A percentile compares a stretch with the other conserved stretches of the same genome.
These are phyloP conservation scores for Eupithecia inturbata DNA, from an alignment of 2,888 invertebrate species.

Conservation along the genomic window DNA sequence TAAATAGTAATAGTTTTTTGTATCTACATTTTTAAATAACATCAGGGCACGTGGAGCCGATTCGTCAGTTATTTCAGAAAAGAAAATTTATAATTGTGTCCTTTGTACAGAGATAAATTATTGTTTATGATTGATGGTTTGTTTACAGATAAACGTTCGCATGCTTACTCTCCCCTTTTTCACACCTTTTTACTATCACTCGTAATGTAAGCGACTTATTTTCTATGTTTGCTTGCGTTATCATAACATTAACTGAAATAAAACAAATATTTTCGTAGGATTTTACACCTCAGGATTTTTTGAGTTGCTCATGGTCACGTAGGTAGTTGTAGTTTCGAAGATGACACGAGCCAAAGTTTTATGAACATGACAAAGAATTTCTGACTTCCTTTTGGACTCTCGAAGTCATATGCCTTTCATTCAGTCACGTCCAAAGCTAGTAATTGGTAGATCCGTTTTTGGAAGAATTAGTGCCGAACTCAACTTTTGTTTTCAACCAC, in stretches of 20 bases:
- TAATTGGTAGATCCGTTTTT: conserved; percentile 38
- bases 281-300: conserved; percentile 3
- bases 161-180: conserved; percentile 15
- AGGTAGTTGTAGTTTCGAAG: conserved; percentile 20
- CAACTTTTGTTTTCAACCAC: conserved; percentile 35
- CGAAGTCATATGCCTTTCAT: conserved; percentile 41
- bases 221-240: conserved; percentile 18
- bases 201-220: conserved; percentile 23
- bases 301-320: conserved; percentile 33
- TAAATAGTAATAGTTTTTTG: no score
- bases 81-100: background rate
- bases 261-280: conserved; percentile 37
- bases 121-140: conserved; percentile 15
- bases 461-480: conserved; percentile 37
- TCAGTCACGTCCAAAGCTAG: conserved; percentile 45
- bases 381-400: conserved; percentile 23
- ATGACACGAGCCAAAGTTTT: conserved; percentile 31
- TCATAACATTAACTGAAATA: conserved; percentile 18
- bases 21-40: background rate
- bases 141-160: conserved; percentile 12
- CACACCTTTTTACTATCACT: conserved; percentile 21
- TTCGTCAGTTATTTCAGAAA: background rate
- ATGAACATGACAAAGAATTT: conserved; percentile 30
- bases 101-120: background rate
- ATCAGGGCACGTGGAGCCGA: background rate